Base-by-base conservation (phyloP, 2,888 invertebrate species). In the Venustoraphidia nigricollis region DNA sequence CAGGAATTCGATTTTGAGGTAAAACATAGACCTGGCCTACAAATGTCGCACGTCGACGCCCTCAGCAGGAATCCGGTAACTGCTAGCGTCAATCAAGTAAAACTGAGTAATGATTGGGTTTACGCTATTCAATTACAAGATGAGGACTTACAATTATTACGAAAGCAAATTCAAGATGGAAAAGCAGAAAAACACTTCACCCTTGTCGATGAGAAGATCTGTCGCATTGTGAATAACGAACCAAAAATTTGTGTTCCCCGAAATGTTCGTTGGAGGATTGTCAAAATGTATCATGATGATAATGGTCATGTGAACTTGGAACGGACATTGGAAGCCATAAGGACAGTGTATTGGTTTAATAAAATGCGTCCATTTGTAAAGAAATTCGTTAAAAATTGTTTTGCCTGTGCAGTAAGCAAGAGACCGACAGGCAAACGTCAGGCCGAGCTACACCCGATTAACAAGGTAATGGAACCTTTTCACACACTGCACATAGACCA, bases 21-120 rank as follows among this genome's bases (percentile, higher is more conserved):
- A n/a, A 38, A n/a, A n/a, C 38, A 38, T 5, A 10, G 38, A n/a
- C 38, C 38, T n/a, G 38, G 38, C 5, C 2, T 5, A 4, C 38
- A 38, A 38, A 38, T 38, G 38, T n/a, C 38, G 10, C 38, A 38
- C 11, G 38, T 55, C 9, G 59, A 59, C 51, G 55, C 57, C 8
- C 43, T 60, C 10, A 56, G 59, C 14, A 40, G 58, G n/a, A 58
- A 58, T 50, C 52, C 53, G 1, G n/a, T 46, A 5, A 44, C 36
- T 2, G n/a, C 8, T 6, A 39, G 17, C 4, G 27, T 17, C 17
- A 17, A 17, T 17, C 17, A 17, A 17, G 4, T 17, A 17, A 17
- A 17, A 17, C 17, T 17, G 17, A 17, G 17, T 17, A 27, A 41
- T 9, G 46, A 51, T 41, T 49, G 49, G 51, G 38, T 49, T 1